Conservation (phyloP, 2,888 invertebrate genomes). For the Acanthosoma haemorrhoidale region DNA sequence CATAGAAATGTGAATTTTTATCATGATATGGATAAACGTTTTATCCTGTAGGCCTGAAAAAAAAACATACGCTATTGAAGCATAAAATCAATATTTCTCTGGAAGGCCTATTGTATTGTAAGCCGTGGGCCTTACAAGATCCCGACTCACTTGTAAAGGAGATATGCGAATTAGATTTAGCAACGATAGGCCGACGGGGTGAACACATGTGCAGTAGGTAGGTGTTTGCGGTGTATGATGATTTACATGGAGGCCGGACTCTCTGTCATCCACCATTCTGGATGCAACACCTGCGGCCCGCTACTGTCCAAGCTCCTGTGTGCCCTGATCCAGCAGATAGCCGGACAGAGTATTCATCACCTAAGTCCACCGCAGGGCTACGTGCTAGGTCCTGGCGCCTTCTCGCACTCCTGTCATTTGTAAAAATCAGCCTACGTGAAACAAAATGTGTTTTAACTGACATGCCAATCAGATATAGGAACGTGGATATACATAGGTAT, state of each 20-base stretch:
- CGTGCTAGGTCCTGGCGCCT: background rate
- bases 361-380: background rate
- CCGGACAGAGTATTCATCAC: background rate
- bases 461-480: background rate
- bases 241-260: no score
- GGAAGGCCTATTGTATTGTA: no score
- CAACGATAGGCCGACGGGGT: background rate
- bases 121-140: no score
- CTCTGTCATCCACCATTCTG: no score
- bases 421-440: constrained; percentile 1
- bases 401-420: background rate
- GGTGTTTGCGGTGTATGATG: no score
- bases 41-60: no score
- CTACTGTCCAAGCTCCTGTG: background rate
- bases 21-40: no score
- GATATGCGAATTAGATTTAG: background rate
- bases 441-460: background rate
- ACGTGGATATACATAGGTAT: background rate
- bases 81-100: no score
- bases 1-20: no score
- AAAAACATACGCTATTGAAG: no score
- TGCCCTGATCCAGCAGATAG: background rate
- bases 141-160: no score
- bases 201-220: background rate
- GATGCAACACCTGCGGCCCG: background rate